Evolutionary conservation across 2,113 vertebrate species (phyloP).

Genomic region (Electrona antarctica): DNA sequence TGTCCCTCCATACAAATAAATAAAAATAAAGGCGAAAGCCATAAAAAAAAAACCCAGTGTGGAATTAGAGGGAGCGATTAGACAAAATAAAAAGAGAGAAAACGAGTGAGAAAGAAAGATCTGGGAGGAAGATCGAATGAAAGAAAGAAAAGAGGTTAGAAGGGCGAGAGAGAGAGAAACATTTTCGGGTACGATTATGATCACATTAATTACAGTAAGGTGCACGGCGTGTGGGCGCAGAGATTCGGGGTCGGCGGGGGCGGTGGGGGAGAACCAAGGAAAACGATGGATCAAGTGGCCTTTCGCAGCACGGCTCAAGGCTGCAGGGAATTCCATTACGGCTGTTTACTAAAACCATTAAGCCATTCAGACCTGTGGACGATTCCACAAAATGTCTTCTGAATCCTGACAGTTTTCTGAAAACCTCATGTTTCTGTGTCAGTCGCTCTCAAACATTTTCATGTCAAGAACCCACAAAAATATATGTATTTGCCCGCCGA

Average conservation of each 20-base stretch:
- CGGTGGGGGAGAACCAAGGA: constrained; percentile 34
- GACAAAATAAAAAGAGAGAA: constrained; percentile 46
- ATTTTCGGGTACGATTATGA: constrained; percentile 59
- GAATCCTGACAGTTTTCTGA: no score
- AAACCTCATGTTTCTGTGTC: no score
- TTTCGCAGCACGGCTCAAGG: constrained; percentile 53
- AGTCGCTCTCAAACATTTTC: no score
- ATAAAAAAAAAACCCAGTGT: constrained; percentile 58
- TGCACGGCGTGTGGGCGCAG: constrained; percentile 36
- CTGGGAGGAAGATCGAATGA: neutral
- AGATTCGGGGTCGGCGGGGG: constrained; percentile 12
- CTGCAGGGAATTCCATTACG: constrained; percentile 59
- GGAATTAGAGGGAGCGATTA: constrained; percentile 52
- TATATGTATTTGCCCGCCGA: no score
- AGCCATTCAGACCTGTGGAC: no score
- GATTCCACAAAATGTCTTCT: no score
- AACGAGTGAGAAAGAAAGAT: constrained; percentile 17
- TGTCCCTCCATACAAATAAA: constrained; percentile 72
- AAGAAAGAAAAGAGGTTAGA: neutral
- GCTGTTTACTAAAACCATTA: constrained; percentile 64
- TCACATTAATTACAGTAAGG: constrained; percentile 52
- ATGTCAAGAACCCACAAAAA: no score
- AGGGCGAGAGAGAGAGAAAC: constrained; percentile 9
- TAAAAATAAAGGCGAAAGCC: constrained; percentile 77
- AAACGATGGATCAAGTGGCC: constrained; percentile 56